Conservation (phyloP, 2,888 invertebrate genomes). For the Agonum fuliginosum region DNA sequence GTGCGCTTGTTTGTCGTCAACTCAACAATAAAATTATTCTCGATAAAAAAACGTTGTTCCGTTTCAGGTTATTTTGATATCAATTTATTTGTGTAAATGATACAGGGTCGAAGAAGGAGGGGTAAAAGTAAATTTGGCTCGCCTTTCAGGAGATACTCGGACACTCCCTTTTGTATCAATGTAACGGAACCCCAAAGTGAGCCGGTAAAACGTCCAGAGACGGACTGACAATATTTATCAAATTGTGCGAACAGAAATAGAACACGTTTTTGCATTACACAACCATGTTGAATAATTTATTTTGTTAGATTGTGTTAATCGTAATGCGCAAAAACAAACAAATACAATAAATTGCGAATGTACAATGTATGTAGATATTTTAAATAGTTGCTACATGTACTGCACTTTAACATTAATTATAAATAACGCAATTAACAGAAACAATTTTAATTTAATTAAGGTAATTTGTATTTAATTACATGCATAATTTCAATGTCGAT, state of each 20-base stretch:
- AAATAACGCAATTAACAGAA: too few relatives aligned
- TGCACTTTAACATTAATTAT: too few relatives aligned
- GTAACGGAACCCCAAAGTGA: conserved; percentile 20
- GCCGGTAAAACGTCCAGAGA: conserved; percentile 24
- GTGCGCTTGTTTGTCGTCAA: too few relatives aligned
- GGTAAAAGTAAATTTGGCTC: conserved; percentile 32
- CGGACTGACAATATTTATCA: background rate
- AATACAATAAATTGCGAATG: background rate
- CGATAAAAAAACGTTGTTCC: too few relatives aligned
- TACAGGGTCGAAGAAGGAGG: background rate
- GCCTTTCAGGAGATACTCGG: conserved; percentile 28
- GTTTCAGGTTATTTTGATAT: background rate
- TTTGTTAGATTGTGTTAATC: background rate
- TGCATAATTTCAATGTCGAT: too few relatives aligned
- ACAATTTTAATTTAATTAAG: too few relatives aligned
- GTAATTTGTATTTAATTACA: too few relatives aligned
- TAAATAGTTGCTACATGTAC: too few relatives aligned
- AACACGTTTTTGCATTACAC: background rate
- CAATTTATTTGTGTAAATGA: conserved; percentile 31
- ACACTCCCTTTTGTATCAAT: conserved; percentile 26
- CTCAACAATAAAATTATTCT: too few relatives aligned
- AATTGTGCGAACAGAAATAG: background rate
- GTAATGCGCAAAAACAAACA: background rate
- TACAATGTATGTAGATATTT: background rate
- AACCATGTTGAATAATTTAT: too few relatives aligned